Evolutionary conservation across 2,888 invertebrate species (phyloP).

Genomic region (Galerucella pusilla): DNA sequence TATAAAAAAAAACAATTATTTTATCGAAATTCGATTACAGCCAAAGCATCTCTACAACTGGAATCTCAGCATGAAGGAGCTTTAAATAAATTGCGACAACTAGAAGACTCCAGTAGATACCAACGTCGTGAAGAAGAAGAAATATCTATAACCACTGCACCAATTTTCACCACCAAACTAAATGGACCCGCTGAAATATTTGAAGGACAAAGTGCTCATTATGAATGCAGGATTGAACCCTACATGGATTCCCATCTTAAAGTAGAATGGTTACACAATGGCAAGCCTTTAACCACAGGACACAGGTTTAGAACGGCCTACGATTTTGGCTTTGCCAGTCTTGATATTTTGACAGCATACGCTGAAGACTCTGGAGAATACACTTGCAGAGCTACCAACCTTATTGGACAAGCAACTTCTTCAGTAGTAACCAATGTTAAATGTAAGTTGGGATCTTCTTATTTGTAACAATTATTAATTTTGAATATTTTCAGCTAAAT

Average conservation of each 20-base stretch:
- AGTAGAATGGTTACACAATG: slow-evolving; percentile 95
- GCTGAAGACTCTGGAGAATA: slow-evolving; percentile 95
- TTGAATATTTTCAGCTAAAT: slow-evolving; percentile 72
- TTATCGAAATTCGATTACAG: slow-evolving; percentile 63
- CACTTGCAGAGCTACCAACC: slow-evolving; percentile 88
- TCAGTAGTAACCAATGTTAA: slow-evolving; percentile 84
- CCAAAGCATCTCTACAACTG: slow-evolving; percentile 87
- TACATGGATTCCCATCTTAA: slow-evolving; percentile 90
- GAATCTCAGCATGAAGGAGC: slow-evolving; percentile 92
- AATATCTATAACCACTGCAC: slow-evolving; percentile 82
- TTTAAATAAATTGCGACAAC: slow-evolving; percentile 84
- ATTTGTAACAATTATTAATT: slow-evolving; percentile 12
- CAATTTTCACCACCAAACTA: slow-evolving; percentile 85
- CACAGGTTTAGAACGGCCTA: slow-evolving; percentile 94
- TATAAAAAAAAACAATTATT: neutral
- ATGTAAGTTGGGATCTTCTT: slow-evolving; percentile 70
- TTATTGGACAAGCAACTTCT: slow-evolving; percentile 84
- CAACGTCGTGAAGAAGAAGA: slow-evolving; percentile 86
- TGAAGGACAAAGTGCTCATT: slow-evolving; percentile 92
- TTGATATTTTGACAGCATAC: slow-evolving; percentile 94
- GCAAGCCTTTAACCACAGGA: slow-evolving; percentile 86
- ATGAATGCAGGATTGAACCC: slow-evolving; percentile 93
- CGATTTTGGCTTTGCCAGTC: slow-evolving; percentile 96
- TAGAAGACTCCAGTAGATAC: slow-evolving; percentile 85
- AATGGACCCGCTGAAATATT: slow-evolving; percentile 87